These are phyloP conservation scores for Caenorhabditis sinica DNA, from an alignment of 2,888 invertebrate genomes.

Conservation along the genomic window DNA sequence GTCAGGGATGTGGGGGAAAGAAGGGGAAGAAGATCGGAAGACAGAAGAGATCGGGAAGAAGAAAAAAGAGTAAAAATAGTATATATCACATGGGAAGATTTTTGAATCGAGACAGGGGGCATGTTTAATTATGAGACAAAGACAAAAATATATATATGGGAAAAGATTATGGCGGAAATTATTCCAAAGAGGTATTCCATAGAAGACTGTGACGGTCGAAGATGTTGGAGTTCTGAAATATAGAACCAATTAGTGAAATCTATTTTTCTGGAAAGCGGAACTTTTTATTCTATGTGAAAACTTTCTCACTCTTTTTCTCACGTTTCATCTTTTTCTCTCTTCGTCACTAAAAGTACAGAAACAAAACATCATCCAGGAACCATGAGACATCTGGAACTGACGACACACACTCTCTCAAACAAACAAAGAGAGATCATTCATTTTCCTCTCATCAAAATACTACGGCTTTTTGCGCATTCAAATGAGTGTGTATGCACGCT, in stretches of 20 bases:
- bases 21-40: neutral
- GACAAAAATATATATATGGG: neutral
- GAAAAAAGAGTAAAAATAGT: constrained; percentile 1
- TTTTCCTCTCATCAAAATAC: no score
- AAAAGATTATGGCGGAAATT: neutral
- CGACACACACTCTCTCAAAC: neutral
- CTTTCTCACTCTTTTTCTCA: neutral
- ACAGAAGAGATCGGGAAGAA: constrained; percentile 7
- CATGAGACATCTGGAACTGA: neutral
- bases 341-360: no score
- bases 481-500: constrained; percentile 6
- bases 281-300: neutral
- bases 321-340: no score
- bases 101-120: neutral
- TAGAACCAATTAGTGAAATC: neutral
- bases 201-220: neutral
- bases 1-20: neutral
- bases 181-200: constrained; percentile 13
- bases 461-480: constrained; percentile 3
- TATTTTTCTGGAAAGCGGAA: neutral
- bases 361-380: no score
- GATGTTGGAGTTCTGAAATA: constrained; percentile 30
- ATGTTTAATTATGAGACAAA: no score
- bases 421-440: neutral
- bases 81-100: neutral